A percentile compares a stretch with the other conserved stretches of the same genome.
phyloP scores from a whole-genome alignment of 30 jellyfish, hydroid and myxozoan genomes.

The Aurelia aurita complex sp. Pacific region DNA sequence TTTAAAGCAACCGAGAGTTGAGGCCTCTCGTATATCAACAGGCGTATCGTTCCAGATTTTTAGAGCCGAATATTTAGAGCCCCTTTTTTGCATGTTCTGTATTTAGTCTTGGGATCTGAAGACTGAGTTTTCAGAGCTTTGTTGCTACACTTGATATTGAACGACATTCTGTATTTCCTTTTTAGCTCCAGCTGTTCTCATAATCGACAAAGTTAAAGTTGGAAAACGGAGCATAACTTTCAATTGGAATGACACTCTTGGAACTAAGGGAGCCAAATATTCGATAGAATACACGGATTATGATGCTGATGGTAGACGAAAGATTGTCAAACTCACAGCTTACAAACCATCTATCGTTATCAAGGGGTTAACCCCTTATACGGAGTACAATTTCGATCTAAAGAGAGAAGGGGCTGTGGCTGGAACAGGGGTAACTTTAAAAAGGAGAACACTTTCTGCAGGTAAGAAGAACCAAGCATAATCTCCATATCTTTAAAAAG shows the following conservation, averaged over 20 bases:
- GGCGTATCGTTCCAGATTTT: too few relatives aligned
- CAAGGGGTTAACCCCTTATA: slow-evolving; percentile 76
- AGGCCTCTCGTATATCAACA: too few relatives aligned
- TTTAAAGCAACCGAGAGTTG: too few relatives aligned
- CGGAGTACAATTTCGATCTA: slow-evolving; percentile 66
- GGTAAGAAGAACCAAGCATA: slow-evolving; percentile 23
- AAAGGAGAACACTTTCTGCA: slow-evolving; percentile 61
- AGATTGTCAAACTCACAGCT: slow-evolving; percentile 26
- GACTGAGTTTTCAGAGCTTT: too few relatives aligned
- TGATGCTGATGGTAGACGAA: slow-evolving; percentile 73
- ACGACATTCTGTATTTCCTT: background rate
- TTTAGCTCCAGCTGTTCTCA: slow-evolving; percentile 64
- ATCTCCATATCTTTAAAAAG: too few relatives aligned
- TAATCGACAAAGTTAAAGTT: slow-evolving; percentile 32
- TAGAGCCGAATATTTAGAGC: too few relatives aligned
- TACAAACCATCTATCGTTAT: slow-evolving; percentile 27
- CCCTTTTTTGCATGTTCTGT: too few relatives aligned
- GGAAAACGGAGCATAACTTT: slow-evolving; percentile 47
- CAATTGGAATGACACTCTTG: slow-evolving; percentile 73
- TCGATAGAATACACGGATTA: slow-evolving; percentile 39
- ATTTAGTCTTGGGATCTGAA: too few relatives aligned
- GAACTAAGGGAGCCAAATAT: slow-evolving; percentile 9
- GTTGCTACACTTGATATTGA: too few relatives aligned
- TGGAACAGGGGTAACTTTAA: slow-evolving; percentile 56
- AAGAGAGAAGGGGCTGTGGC: slow-evolving; percentile 45